Base-by-base conservation (phyloP, 2,113 vertebrate species). In the Etia nguti region DNA sequence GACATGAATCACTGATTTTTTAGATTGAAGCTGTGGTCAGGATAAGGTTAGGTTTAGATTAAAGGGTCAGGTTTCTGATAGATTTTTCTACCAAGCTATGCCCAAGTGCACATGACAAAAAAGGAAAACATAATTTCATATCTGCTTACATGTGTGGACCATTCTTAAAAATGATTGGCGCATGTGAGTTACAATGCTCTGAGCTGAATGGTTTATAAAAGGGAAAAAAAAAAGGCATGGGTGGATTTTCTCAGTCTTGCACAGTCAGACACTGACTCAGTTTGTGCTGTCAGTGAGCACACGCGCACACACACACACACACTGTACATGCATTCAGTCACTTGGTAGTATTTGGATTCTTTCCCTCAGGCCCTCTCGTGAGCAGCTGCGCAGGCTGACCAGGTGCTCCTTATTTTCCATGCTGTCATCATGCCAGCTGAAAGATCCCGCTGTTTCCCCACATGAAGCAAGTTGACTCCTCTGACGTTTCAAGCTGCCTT, bases 371-470 rank as follows among this genome's bases (percentile, higher is more conserved):
- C 89, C 79, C 48, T 70, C 4, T 54, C 48, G 36, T 88, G 91
- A 92, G 62, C 92, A 94, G 93, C 92, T 95, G 93, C 50, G 4
- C 83, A 62, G 79, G 34, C 84, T 85, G 85, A 89, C 90, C 94
- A 95, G 92, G 91, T 93, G 93, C 89, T 31, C 81, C 79, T 92
- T 43, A 80, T 87, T 90, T 88, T 80, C 89, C 68, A 87, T 68
- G 82, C 84, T 89, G 92, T 88, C 87, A 79, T 75, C 80, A 13
- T 52, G 82, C 90, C 86, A 86, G 80, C 85, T 84, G 73, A 90
- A 82, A 81, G 52, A 59, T 70, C 88, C 70, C 13, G 10, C 79
- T 88, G 75, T 43, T 38, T 80, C 81, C 79, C 70, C 46, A 38
- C 88, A 77, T 77, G 90, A 90, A 81, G 86, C 65, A 52, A 60